These are phyloP conservation scores for Metopolophium dirhodum DNA, from an alignment of 1,140 invertebrate genomes.

Conservation along the genomic window DNA sequence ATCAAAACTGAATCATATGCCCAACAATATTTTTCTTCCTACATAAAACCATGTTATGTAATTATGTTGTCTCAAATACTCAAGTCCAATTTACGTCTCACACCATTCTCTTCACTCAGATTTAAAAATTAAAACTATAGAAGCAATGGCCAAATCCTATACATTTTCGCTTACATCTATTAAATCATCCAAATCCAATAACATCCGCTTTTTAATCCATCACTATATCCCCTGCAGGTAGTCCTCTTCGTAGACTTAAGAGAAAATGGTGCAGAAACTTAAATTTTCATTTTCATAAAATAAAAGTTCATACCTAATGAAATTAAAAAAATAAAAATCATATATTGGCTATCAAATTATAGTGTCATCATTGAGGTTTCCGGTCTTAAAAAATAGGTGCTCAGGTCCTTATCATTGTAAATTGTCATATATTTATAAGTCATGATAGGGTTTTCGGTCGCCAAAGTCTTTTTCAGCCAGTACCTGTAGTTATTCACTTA, in stretches of 20 bases:
- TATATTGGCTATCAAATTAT: neutral
- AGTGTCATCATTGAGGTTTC: neutral
- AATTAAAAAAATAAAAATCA: too few species aligned
- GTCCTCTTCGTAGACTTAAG: neutral
- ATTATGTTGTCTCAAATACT: neutral
- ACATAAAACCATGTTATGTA: neutral
- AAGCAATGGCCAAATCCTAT: neutral
- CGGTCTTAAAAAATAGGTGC: neutral
- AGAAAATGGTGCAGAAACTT: neutral
- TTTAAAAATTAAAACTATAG: neutral
- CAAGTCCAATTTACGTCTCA: neutral
- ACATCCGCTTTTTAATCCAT: neutral
- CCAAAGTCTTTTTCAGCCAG: neutral
- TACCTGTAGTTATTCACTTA: neutral
- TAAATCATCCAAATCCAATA: neutral
- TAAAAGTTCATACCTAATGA: neutral
- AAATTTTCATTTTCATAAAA: neutral
- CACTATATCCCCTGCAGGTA: neutral
- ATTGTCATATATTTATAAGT: neutral
- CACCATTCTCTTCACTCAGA: neutral
- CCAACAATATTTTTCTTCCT: neutral
- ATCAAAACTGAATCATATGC: neutral
- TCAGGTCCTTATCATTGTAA: neutral
- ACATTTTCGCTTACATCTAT: neutral
- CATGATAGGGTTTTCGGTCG: neutral